Base-by-base conservation (phyloP, 2,113 vertebrate genomes). In the Lamprologus speciosus region DNA sequence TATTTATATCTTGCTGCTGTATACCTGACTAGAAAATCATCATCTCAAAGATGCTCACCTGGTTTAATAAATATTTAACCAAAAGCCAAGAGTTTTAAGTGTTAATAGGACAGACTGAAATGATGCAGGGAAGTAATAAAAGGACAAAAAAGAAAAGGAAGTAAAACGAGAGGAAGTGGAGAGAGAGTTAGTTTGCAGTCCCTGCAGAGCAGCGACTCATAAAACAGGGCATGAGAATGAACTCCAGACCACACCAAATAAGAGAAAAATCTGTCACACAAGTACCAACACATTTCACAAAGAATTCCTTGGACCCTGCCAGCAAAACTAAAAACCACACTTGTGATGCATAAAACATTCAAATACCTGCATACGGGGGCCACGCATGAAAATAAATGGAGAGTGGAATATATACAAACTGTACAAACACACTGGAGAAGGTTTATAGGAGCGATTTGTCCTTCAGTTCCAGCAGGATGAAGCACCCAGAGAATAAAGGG, bases 181-280 rank as follows among this genome's bases (percentile, higher is more conserved):
- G 23, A 70, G 33, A 2, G 3, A 33, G n/a, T 35, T 42, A 9
- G 51, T 58, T 1, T 16, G 14, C 5, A 37, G 45, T 85, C 85
- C 79, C 70, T 37, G 68, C 3, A 68, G 83, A 81, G 70, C 8
- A 73, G 80, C 3, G 12, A n/a, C 57, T 21, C 8, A 4, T 17
- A 42, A 23, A 83, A 35, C 1, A 7, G 81, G 23, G 75, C 87
- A 89, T 87, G 88, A 92, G 86, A 90, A 89, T 21, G 42, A 85
- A 68, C 86, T 42, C 35, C n/a, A 4, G 4, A 55, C 73, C 50
- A 8, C 53, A 81, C 85, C 81, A 92, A 88, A 92, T 68, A 90
- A 73, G 68, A 89, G 12, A 79, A 83, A 89, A 37, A 83, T 80
- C 60, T 45, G 65, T 68, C 81, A 2, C 28, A 6, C 14, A 42